phyloP scores from a whole-genome alignment of 2,797 vertebrate genomes.

The Uromys caudimaculatus region DNA sequence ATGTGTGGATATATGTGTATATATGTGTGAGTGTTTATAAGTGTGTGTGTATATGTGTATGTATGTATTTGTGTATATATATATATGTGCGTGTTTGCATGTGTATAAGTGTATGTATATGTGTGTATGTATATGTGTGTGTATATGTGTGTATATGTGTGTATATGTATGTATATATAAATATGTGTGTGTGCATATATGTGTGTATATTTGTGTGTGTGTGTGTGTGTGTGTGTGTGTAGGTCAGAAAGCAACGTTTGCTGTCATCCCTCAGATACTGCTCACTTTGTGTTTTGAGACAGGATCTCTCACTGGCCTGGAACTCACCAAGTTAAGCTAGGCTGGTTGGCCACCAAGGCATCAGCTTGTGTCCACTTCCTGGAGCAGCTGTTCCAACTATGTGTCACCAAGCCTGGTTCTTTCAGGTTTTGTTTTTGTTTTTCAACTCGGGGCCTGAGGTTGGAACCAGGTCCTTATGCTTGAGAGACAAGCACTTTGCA shows the following conservation, averaged over 20 bases:
- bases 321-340: not conserved
- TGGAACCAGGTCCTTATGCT: not conserved
- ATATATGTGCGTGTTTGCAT: not conserved
- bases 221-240: not conserved
- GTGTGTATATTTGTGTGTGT: not conserved
- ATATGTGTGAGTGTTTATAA: too few relatives aligned
- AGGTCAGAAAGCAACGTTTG: not conserved
- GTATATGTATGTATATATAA: not conserved
- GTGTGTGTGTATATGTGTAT: rapidly evolving
- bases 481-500: not conserved
- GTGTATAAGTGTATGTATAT: too few relatives aligned
- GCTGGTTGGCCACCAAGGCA: not conserved
- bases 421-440: not conserved
- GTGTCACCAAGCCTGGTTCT: not conserved
- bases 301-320: not conserved
- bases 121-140: not conserved
- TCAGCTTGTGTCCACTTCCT: not conserved
- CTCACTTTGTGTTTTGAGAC: not conserved
- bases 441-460: not conserved
- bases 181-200: not conserved
- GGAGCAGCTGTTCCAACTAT: not conserved
- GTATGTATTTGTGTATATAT: not conserved
- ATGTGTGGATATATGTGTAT: too few relatives aligned
- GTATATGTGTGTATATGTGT: rapidly evolving
- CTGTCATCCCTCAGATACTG: not conserved